Conservation (phyloP, 1,140 invertebrate species). For the Hyles euphorbiae region DNA sequence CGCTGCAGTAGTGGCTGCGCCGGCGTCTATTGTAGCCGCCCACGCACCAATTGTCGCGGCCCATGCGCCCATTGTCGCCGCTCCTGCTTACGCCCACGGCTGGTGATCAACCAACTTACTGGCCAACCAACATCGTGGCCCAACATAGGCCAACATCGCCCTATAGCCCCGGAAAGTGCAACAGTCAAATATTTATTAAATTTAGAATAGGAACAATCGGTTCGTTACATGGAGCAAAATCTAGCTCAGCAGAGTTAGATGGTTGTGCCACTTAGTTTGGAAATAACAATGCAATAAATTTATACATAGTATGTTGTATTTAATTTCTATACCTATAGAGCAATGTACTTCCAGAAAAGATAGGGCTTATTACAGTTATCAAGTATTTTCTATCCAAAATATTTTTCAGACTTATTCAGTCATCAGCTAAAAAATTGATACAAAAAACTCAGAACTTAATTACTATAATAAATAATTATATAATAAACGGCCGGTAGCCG, state of each 20-base stretch:
- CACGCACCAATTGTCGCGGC: conserved; percentile 41
- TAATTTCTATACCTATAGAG: too few species aligned
- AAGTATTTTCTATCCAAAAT: too few species aligned
- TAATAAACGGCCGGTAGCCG: too few species aligned
- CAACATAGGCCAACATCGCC: conserved; percentile 15
- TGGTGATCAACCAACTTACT: conserved; percentile 36
- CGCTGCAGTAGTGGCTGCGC: conserved; percentile 54
- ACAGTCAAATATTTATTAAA: conserved; percentile 52
- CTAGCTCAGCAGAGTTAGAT: conserved; percentile 28
- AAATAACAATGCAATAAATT: conserved; percentile 28
- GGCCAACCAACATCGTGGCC: conserved; percentile 1
- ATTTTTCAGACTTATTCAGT: too few species aligned
- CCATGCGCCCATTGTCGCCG: conserved; percentile 47
- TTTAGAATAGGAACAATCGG: conserved; percentile 28
- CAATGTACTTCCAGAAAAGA: too few species aligned
- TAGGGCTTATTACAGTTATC: too few species aligned
- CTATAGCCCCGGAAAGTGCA: conserved; percentile 42
- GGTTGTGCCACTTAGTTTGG: conserved; percentile 34
- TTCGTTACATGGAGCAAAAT: conserved; percentile 29
- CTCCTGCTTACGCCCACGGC: conserved; percentile 50
- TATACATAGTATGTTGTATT: too few species aligned
- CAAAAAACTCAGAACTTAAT: too few species aligned
- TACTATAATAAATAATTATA: too few species aligned
- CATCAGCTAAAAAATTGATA: too few species aligned
- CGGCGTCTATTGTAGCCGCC: conserved; percentile 31